Evolutionary conservation across 2,113 vertebrate genomes (phyloP), one percentile per base, ranked within the genome.

Genomic region (Aphelocoma coerulescens): DNA sequence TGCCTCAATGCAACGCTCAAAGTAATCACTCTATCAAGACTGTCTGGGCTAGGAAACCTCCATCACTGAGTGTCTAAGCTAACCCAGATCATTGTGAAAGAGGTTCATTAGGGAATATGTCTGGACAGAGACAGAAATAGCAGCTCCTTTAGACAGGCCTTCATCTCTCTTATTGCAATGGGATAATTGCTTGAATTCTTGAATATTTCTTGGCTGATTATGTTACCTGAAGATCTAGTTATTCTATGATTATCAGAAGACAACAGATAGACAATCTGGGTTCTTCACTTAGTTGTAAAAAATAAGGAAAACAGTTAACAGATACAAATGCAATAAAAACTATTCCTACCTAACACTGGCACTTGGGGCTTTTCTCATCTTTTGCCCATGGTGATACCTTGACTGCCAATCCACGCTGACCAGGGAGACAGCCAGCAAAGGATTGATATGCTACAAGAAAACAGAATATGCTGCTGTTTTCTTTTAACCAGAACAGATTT

Each of bases 81-180:
- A 86, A 67, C 35, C 30, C 23, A 84, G 75, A 55, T 12, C 28
- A 63, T 84, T 93, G 85, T 88, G 94, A 96, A 96, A 96, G 23
- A 78, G 32, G 15, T 32, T n/a, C 22, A 43, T 71, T 44, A 84
- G 58, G 41, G 76, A 88, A 80, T 76, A 30, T 43, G n/a, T 84
- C 91, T 75, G 69, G 48, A 54, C 65, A 92, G 55, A 86, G 59
- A 77, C 33, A 76, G 76, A 78, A 96, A 81, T 14, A 88, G 43
- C 35, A 88, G 52, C 41, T 87, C 26, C 44, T 78, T 87, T 46
- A 74, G 43, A 48, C 35, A 74, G 61, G 54, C 32, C 32, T 43
- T 86, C 55, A 41, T 71, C 48, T 41, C 8, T 61, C 32, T 75
- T 52, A 85, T 14, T 76, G 58, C 68, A 91, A 32, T 11, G 12